phyloP scores from a whole-genome alignment of 2,797 vertebrate species.

The Tadarida brasiliensis region DNA sequence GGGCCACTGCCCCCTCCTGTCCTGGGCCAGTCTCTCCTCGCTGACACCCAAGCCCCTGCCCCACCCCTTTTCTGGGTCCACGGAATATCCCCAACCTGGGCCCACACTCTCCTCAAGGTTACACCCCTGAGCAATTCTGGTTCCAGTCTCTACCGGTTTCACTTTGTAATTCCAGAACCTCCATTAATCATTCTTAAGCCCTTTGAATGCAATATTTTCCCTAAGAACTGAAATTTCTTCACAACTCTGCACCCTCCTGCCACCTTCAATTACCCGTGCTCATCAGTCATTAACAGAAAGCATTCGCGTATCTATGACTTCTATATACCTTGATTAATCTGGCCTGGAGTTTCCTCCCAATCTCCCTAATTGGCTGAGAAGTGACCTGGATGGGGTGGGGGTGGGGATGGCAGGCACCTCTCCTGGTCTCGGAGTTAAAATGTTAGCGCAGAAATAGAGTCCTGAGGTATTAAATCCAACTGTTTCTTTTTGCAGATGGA shows the following conservation, averaged over 20 bases:
- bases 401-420: accelerated
- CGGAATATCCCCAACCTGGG: not conserved
- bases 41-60: not conserved
- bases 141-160: conserved; percentile 45
- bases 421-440: not conserved
- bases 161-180: conserved; percentile 71
- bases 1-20: not conserved
- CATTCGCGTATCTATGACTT: conserved; percentile 72
- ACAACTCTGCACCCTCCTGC: conserved; percentile 53
- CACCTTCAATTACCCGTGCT: conserved; percentile 68
- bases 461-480: not conserved
- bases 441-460: not conserved
- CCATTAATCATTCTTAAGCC: conserved; percentile 82
- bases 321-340: conserved; percentile 66
- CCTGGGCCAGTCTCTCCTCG: not conserved
- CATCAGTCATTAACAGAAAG: conserved; percentile 77
- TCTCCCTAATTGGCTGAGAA: not conserved
- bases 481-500: not conserved
- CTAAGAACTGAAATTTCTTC: conserved; percentile 73
- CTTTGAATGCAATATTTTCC: conserved; percentile 78
- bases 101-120: conserved; percentile 49
- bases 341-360: conserved; percentile 16
- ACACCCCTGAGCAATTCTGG: conserved; percentile 17
- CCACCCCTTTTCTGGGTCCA: too few species aligned
- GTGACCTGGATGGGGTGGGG: not conserved